A percentile compares a stretch with the other conserved stretches of the same genome.
These are phyloP conservation scores for Pilophorus perplexus DNA, from an alignment of 2,888 invertebrate species.

Conservation along the genomic window DNA sequence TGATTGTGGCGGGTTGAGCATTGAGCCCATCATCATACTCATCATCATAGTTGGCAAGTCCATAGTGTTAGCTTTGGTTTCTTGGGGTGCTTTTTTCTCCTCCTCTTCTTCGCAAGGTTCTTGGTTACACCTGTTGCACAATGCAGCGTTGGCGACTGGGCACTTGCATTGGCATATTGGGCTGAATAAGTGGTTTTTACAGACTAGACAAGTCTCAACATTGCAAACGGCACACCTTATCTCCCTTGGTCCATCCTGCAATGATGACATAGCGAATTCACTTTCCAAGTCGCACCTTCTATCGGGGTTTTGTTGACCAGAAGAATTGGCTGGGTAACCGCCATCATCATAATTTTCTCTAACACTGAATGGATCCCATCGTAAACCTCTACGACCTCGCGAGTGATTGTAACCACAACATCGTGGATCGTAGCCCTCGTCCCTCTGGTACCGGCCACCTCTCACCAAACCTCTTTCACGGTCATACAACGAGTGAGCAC, in stretches of 20 bases:
- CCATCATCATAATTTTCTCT: neutral
- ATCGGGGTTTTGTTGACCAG: neutral
- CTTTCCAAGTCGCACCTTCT: neutral
- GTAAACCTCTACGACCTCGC: no score
- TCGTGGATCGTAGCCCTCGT: no score
- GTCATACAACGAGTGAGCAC: no score
- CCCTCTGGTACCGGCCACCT: no score
- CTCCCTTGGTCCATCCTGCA: neutral
- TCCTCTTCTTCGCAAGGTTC: no score
- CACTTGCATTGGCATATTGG: conserved; percentile 12
- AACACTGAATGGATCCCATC: neutral
- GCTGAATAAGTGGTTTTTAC: neutral
- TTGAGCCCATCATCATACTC: neutral
- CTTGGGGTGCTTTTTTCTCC: no score
- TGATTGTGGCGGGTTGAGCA: no score
- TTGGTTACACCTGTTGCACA: no score
- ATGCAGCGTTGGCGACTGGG: neutral
- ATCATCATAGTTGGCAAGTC: no score
- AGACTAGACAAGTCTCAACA: conserved; percentile 9
- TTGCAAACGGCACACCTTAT: conserved; percentile 14
- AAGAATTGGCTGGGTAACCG: neutral
- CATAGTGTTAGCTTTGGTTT: no score
- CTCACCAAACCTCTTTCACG: no score
- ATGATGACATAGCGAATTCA: neutral
- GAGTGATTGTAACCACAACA: no score